Base-by-base conservation (phyloP, 2,888 invertebrate species). In the Chrysomela aeneicollis region DNA sequence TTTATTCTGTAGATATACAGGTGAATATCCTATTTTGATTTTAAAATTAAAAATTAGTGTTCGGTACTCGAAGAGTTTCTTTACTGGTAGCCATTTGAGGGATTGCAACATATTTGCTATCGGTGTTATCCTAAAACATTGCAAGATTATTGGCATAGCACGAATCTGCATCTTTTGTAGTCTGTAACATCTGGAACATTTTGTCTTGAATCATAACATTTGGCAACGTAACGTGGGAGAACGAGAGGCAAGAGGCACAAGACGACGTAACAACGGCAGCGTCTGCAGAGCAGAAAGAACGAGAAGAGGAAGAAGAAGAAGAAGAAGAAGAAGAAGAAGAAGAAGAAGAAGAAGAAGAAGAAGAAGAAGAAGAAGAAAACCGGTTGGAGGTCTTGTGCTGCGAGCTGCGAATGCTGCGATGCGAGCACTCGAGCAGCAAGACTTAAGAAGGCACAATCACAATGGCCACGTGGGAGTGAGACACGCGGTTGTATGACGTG, bases 341-440 rank as follows among this genome's bases (percentile, higher is more conserved):
- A 35, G 35, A 42, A 15, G 42, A 42, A 15, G 15, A 42, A 15
- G 59, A 47, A 55, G 52, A 72, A 35, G 35, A 42, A 15, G 42
- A 42, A 15, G 15, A 42, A 15, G 42, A 42, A 42, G 42, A 15
- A 42, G 42, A 42, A 3, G 71, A 70, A 74, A 78, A 78, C 78
- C 77, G 78, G 77, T 77, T 76, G 72, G 74, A 75, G 72, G 73
- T 74, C 73, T n/a, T 74, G 66, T 73, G 71, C 70, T 73, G 74
- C 72, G 72, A 73, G 26, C 26, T 5, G 6, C 26, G 26, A n/a
- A n/a, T 73, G 71, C 70, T 73, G 73, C 72, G 72, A 72, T 71
- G 63, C 71, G 69, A 64, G 22, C 30, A 18, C 12, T 18, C 3
- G 26, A 52, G 22, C 12, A 30, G 12, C 42, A 57, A 51, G 62